These are phyloP conservation scores for Bubo blakistoni DNA, from an alignment of 2,113 vertebrate genomes.

Conservation along the genomic window DNA sequence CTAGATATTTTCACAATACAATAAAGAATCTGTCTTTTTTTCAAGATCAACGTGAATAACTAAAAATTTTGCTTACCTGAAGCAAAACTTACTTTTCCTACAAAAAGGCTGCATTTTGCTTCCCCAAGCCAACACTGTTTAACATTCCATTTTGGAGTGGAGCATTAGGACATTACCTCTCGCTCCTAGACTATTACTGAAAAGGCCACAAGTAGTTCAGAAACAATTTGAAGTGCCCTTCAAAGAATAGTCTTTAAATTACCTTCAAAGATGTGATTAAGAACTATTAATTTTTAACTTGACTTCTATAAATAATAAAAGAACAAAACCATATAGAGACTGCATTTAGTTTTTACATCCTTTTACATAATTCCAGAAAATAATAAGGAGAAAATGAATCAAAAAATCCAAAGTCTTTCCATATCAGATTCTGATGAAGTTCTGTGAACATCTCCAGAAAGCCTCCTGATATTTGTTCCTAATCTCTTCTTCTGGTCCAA, in stretches of 20 bases:
- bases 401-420: not conserved
- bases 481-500: not conserved
- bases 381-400: not conserved
- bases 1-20: not conserved
- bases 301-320: not conserved
- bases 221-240: not conserved
- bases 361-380: not conserved
- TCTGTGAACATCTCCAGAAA: not conserved
- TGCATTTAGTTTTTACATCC: not conserved
- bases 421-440: not conserved
- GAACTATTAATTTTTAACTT: not conserved
- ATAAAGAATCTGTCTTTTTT: not conserved
- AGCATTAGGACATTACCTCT: not conserved
- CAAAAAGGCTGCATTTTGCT: not conserved
- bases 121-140: not conserved
- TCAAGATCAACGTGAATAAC: not conserved
- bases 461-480: not conserved
- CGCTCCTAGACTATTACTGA: not conserved
- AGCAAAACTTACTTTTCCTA: not conserved
- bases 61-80: not conserved
- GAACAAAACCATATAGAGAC: not conserved
- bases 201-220: not conserved
- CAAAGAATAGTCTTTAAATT: not conserved
- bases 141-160: not conserved
- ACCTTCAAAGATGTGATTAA: not conserved